Evolutionary conservation across 2,113 vertebrate species (phyloP), one percentile per base, ranked within the genome.

Genomic region (Okapia johnstoni): DNA sequence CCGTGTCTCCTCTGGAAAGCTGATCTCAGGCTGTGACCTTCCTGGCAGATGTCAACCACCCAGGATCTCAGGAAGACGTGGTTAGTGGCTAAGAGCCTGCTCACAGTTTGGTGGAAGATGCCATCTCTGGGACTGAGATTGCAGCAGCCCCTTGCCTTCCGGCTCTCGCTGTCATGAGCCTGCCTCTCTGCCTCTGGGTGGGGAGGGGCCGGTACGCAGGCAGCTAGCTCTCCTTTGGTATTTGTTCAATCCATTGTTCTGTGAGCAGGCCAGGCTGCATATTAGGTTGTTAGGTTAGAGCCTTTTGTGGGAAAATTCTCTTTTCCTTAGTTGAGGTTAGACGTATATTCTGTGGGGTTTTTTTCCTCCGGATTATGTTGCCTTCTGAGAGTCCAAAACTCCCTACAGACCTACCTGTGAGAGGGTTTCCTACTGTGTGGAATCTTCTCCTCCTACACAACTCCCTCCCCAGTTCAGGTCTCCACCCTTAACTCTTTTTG

Each of bases 291-390:
- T 66, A n/a, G 16, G 33, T 66, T 66, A 66, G 16, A 36, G 33
- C 2, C 33, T 66, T 10, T 36, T 66, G 33, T 0, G 8, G 16
- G 33, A 66, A 36, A 36, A 33, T 66, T 66, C 33, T 66, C 63
- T 66, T 66, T 66, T 36, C 33, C 16, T 66, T 66, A 66, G 8
- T 19, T 66, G 63, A 36, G 33, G 33, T 66, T 66, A 66, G 16
- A 8, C 0, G 1, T 66, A 33, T 66, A 66, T 36, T 66, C 63
- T 10, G 61, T 66, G 8, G 1, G 33, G 0, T 8, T 33, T 63
- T 63, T 63, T 63, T 17, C 2, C 33, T 66, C 63, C 33, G 1
- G 7, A 10, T 66, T 66, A 66, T 66, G 4, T 66, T 66, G 33
- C 33, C 17, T 66, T 63, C 2, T 52, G 0, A 66, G 61, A 66